Conservation (phyloP, 2,113 vertebrate species). For the Muntiacus muntjak region DNA sequence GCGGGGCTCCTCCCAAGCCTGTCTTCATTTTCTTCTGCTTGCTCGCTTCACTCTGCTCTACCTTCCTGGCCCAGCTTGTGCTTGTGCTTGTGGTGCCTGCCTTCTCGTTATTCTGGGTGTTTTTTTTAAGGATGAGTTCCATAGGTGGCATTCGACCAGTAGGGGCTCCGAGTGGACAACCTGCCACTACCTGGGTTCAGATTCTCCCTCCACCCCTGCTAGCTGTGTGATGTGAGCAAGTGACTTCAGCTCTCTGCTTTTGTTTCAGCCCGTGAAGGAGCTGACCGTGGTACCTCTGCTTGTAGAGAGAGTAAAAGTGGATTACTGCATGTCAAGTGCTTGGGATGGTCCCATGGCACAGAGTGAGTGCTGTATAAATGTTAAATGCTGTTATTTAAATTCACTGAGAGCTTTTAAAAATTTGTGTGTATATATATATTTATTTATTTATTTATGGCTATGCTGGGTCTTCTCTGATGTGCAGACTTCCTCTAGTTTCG, state of each 20-base stretch:
- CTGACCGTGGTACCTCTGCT: rapidly evolving
- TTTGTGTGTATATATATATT: not conserved
- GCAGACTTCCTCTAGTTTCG: not conserved
- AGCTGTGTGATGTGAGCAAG: not conserved
- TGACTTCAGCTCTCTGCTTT: not conserved
- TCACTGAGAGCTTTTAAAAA: not conserved
- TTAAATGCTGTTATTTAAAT: too few relatives aligned
- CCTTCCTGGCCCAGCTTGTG: not conserved
- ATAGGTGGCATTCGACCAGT: not conserved
- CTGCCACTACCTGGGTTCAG: not conserved
- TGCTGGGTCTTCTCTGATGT: not conserved
- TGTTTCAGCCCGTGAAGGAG: not conserved
- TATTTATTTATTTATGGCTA: not conserved
- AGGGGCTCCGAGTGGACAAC: not conserved
- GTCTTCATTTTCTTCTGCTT: too few relatives aligned
- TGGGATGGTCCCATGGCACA: not conserved
- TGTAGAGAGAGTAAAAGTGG: not conserved
- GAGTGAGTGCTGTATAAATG: too few relatives aligned
- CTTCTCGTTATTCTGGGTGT: not conserved
- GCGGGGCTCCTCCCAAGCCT: not conserved
- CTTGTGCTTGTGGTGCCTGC: not conserved
- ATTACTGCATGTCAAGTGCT: not conserved
- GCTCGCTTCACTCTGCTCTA: rapidly evolving
- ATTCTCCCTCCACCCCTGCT: not conserved
- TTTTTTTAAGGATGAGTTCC: not conserved